Base-by-base conservation (phyloP, 2,113 vertebrate genomes). In the Nansenia antarctica region DNA sequence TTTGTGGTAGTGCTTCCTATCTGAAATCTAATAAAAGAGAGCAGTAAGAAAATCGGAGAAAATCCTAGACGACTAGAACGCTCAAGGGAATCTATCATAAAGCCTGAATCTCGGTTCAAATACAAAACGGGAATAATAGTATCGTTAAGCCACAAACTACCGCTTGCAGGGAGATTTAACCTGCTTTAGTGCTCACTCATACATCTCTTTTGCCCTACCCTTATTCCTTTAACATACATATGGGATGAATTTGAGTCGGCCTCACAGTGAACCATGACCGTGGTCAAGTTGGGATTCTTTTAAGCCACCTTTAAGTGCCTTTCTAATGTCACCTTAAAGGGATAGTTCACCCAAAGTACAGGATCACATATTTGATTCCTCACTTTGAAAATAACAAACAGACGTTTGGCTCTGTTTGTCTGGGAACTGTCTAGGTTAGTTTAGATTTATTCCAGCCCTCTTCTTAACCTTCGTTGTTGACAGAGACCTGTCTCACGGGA, bases 21-120 rank as follows among this genome's bases (percentile, higher is more conserved):
- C 18, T 59, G 14, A 58, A 58, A 58, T 31, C 29, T 31, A 85
- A 85, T 83, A 82, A 80, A 79, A 68, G 67, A 55, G 0, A 66
- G 22, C n/a, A 49, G 26, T 35, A 39, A 42, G 63, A 69, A 78
- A 80, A 82, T 70, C 62, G 58, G 55, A 74, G 81, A 15, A 83
- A 77, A 88, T 82, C 78, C 82, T 70, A 15, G 53, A 60, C 49
- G 42, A 70, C 24, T 63, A 49, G 2, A 31, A 27, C 20, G 62
- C 62, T 81, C 82, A 71, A 55, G 31, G 65, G 2, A 62, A 42
- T 62, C 30, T 31, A 32, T 31, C 49, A 69, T 81, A 68, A 70
- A 76, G 70, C 68, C 15, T 37, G 42, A 62, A 54, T 59, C 24
- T 12, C 32, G 62, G 58, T 30, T 64, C 14, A 32, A 35, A 67